These are phyloP conservation scores for Epistrophe eligans DNA, from an alignment of 2,888 invertebrate species.

Conservation along the genomic window DNA sequence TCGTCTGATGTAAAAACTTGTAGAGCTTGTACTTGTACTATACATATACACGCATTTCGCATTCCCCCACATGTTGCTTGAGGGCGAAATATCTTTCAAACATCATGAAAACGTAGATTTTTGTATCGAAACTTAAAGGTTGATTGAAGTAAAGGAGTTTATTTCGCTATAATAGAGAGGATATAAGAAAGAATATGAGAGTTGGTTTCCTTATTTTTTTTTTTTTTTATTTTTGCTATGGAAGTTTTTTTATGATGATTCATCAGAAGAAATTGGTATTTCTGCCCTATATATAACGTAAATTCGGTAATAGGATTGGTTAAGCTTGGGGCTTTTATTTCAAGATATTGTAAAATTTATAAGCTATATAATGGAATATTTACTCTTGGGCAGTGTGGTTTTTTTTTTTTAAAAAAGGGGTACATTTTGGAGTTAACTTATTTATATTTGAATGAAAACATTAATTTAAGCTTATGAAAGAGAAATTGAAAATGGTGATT, in stretches of 20 bases:
- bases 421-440: background rate
- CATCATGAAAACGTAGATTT: conserved; percentile 19
- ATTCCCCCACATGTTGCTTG: conserved; percentile 37
- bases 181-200: too few relatives aligned
- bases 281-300: background rate
- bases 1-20: conserved; percentile 60
- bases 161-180: background rate
- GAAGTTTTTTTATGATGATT: conserved; percentile 8
- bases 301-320: conserved; percentile 21
- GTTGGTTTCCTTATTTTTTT: background rate
- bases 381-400: background rate
- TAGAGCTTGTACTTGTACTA: conserved; percentile 25
- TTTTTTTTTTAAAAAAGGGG: background rate
- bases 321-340: conserved; percentile 13
- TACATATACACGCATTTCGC: background rate
- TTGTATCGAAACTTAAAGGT: conserved; percentile 44
- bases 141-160: conserved; percentile 54
- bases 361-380: background rate
- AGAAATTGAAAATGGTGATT: background rate
- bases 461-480: background rate
- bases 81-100: conserved; percentile 45
- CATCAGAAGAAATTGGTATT: conserved; percentile 14
- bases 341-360: conserved; percentile 27
- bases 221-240: background rate
- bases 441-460: background rate